phyloP scores from a whole-genome alignment of 2,797 vertebrate genomes.

The Onychomys torridus region DNA sequence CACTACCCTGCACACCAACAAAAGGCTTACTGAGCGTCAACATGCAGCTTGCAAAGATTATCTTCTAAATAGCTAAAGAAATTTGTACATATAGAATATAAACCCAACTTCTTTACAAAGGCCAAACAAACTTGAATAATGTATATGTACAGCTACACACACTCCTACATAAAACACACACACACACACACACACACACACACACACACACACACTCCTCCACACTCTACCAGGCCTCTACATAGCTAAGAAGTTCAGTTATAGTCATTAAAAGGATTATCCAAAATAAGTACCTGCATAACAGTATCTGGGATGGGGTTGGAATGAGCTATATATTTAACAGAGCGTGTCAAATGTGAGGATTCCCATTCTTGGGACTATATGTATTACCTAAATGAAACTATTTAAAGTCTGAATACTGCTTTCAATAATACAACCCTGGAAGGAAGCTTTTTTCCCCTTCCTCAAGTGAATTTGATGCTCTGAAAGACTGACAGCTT shows the following conservation, averaged over 20 bases:
- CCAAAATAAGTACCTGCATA: conserved; percentile 77
- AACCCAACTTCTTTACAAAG: conserved; percentile 61
- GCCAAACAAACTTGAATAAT: conserved; percentile 45
- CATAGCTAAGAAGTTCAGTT: conserved; percentile 78
- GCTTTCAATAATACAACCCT: conserved; percentile 65
- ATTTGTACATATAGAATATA: conserved; percentile 43
- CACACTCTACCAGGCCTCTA: conserved; percentile 70
- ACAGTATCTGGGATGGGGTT: conserved; percentile 70
- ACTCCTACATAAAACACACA: conserved; percentile 32
- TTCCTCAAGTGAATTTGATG: conserved; percentile 74
- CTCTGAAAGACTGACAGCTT: conserved; percentile 76
- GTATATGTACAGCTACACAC: conserved; percentile 77
- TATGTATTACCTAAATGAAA: conserved; percentile 78
- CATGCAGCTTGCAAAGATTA: conserved; percentile 69
- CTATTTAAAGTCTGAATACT: conserved; percentile 39
- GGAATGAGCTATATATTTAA: conserved; percentile 76
- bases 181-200: conserved; percentile 42
- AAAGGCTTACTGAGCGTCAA: conserved; percentile 80
- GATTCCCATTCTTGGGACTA: conserved; percentile 76
- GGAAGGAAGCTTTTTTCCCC: conserved; percentile 54
- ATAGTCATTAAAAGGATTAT: conserved; percentile 84
- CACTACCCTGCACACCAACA: conserved; percentile 79
- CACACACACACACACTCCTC: not conserved
- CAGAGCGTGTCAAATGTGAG: conserved; percentile 74
- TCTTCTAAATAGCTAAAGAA: conserved; percentile 80